Evolutionary conservation across 2,113 vertebrate species (phyloP).

Genomic region (Rhinolophus ferrumequinum): DNA sequence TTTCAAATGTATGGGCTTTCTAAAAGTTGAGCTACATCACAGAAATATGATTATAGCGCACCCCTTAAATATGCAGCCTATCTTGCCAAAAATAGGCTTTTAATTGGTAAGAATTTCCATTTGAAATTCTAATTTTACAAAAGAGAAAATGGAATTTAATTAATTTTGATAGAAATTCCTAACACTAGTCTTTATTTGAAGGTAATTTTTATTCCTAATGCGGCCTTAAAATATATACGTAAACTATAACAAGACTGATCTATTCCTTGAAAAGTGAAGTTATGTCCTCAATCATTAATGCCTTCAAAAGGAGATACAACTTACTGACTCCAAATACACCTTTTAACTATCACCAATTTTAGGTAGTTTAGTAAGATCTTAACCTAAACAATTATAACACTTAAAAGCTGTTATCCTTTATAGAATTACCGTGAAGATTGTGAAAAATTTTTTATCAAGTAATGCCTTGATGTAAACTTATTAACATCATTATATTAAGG

Average conservation of each 20-base stretch:
- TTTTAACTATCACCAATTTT: not conserved
- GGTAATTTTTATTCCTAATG: not conserved
- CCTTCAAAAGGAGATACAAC: not conserved
- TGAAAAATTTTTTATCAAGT: not conserved
- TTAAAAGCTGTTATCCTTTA: not conserved
- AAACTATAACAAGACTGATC: not conserved
- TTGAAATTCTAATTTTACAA: slow-evolving; percentile 1
- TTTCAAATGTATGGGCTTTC: not conserved
- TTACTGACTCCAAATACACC: not conserved
- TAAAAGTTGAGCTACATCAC: not conserved
- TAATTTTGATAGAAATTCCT: not conserved
- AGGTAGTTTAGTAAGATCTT: not conserved
- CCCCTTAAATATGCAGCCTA: not conserved
- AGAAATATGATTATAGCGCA: not conserved
- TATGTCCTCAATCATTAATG: not conserved
- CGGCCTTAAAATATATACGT: not conserved
- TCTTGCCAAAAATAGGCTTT: not conserved
- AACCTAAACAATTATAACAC: not conserved
- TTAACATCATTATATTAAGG: not conserved
- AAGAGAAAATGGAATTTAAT: not conserved
- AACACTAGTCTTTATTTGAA: not conserved
- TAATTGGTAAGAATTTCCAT: not conserved
- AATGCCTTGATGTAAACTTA: not conserved
- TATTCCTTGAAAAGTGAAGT: not conserved
- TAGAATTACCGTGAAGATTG: not conserved